Evolutionary conservation across 2,888 invertebrate genomes (phyloP), one percentile per base, ranked within the genome.

Genomic region (Horisme vitalbata): DNA sequence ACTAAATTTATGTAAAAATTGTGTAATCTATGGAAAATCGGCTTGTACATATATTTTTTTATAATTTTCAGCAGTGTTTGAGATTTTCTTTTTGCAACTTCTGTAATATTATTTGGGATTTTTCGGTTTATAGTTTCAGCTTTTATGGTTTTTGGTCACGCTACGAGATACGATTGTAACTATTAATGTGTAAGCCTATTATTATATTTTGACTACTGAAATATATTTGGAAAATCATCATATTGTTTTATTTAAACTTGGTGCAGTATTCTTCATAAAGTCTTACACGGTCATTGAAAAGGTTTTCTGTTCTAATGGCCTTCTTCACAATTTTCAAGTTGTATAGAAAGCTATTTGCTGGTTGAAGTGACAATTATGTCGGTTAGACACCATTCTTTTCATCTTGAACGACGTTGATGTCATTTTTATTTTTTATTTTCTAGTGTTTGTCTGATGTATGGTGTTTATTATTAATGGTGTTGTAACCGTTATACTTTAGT

Each of bases 131-230:
- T 39, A 31, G 13, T 32, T 41, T 39, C 15, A 38, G 41, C 35
- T 49, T 52, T 39, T 61, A 45, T 36, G 51, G 54, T 55, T 49
- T 44, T 68, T 69, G 63, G 66, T 75, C 74, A 71, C 64, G 83
- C 83, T 79, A 75, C 59, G 74, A 65, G 76, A 83, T 86, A 88
- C 87, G 82, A 86, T 80, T 86, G 83, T 89, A 87, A 88, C 88
- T 89, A 87, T 71, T 87, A 86, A 83, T 63, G 68, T 84, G 75
- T 89, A 89, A 89, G 88, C 88, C 88, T 87, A 88, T 85, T 86
- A 88, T 88, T 89, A 89, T 89, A 89, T 89, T 89, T 89, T 89
- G 89, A 88, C 86, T 88, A 89, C 89, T 84, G 88, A 89, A 88
- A 89, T 89, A 88, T 87, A 88, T 86, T 88, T 87, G 78, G 83